Percentiles rank a stretch among this genome's conserved stretches.
phyloP scores from a whole-genome alignment of 1,140 invertebrate genomes.

The Tetragnatha versicolor region DNA sequence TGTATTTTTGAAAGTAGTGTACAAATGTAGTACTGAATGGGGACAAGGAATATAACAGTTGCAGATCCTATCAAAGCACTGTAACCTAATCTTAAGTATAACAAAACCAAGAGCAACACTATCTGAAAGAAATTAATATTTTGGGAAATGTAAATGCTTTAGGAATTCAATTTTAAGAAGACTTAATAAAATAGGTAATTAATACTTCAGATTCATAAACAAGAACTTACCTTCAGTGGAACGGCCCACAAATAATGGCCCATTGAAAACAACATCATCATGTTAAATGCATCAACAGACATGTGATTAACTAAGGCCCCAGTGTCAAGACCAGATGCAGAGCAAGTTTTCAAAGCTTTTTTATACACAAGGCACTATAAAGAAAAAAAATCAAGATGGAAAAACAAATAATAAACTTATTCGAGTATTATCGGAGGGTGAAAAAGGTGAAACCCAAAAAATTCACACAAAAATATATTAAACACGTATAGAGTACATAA shows the following conservation, averaged over 20 bases:
- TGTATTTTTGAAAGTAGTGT: constrained; percentile 62
- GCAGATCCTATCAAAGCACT: constrained; percentile 79
- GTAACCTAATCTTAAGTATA: constrained; percentile 78
- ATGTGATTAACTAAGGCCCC: constrained; percentile 81
- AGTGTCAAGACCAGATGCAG: constrained; percentile 61
- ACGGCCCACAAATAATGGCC: constrained; percentile 87
- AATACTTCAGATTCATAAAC: not conserved
- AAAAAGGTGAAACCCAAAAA: too few species aligned
- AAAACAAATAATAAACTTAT: too few species aligned
- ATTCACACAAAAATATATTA: too few species aligned
- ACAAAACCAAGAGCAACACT: constrained; percentile 73
- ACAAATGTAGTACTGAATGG: constrained; percentile 63
- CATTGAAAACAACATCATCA: constrained; percentile 85
- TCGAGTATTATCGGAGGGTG: too few species aligned
- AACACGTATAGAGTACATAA: too few species aligned
- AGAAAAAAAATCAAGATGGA: not conserved
- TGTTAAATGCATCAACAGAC: constrained; percentile 80
- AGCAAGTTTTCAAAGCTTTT: constrained; percentile 65
- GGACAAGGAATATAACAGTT: constrained; percentile 62
- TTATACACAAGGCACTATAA: constrained; percentile 74
- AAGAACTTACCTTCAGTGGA: constrained; percentile 75
- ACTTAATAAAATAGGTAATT: not conserved
- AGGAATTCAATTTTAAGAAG: not conserved
- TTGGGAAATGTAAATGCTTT: not conserved
- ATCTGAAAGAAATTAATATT: constrained; percentile 73